Conservation (phyloP, 2,888 invertebrate genomes). For the Drosophila trichaetosa region DNA sequence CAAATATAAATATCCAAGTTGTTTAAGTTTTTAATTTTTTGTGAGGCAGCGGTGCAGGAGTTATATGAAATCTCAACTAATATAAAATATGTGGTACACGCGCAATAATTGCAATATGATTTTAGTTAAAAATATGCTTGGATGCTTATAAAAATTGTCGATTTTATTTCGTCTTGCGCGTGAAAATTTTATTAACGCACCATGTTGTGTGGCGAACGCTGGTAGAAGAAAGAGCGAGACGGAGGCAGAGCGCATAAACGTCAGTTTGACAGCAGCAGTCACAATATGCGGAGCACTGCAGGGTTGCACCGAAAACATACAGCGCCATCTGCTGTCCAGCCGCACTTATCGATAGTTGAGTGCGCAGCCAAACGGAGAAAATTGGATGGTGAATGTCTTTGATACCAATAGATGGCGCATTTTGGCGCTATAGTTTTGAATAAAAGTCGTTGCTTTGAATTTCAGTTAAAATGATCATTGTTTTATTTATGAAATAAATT, state of each 20-base stretch:
- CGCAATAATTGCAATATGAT: constrained; percentile 2
- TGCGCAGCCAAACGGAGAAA: not conserved
- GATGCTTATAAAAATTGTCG: constrained; percentile 77
- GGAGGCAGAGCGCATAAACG: constrained; percentile 33
- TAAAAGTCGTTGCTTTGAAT: not conserved
- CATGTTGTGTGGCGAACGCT: constrained; percentile 84
- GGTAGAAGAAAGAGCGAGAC: constrained; percentile 82
- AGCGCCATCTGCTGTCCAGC: constrained; percentile 27
- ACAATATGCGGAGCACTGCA: constrained; percentile 43
- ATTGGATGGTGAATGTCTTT: not conserved
- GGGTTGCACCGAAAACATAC: constrained; percentile 35
- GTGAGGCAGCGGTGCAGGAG: not conserved
- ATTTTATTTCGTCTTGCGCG: constrained; percentile 69
- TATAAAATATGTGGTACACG: constrained; percentile 1
- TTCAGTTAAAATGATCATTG: constrained; percentile 73
- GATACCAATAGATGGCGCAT: not conserved
- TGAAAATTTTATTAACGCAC: constrained; percentile 70
- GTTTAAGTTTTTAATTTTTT: constrained; percentile 29
- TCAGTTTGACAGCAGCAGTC: constrained; percentile 84
- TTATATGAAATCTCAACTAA: constrained; percentile 21
- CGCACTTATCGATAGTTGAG: constrained; percentile 26
- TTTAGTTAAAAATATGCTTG: constrained; percentile 33
- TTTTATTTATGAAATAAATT: constrained; percentile 80
- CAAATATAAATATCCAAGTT: constrained; percentile 33
- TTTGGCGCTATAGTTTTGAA: not conserved